Evolutionary conservation across 1,140 invertebrate species (phyloP), one percentile per base, ranked within the genome.

Genomic region (Drosophila fuyamai): DNA sequence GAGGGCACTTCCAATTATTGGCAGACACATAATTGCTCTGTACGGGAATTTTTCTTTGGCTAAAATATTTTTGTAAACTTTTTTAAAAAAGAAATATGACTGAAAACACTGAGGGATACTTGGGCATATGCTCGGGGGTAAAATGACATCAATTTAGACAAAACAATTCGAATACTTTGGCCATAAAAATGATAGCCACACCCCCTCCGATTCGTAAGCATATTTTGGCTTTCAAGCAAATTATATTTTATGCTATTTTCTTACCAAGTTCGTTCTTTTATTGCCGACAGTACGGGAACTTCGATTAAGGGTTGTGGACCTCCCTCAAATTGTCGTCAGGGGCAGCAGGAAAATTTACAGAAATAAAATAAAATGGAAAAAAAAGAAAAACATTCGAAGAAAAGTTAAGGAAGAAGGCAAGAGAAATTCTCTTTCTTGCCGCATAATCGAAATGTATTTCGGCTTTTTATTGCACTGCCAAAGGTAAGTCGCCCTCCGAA

Each of bases 391-490:
- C 5, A 41, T 48, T 57, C 38, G 51, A 36, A 58, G 13, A 46
- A 50, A 61, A 13, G 38, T 44, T 14, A 32, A 32, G 6, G 12
- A 35, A 56, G 14, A 36, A 41, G 36, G 46, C 61, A 47, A 40
- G 55, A 76, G 56, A 65, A 66, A 65, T 65, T 53, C 75, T 67
- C 68, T 60, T 68, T 67, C 54, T 53, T 27, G 66, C 77, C 70
- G 80, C 84, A 89, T 89, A 88, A 88, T 88, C 84, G 84, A 88
- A 88, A 88, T 75, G 80, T 88, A 84, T 80, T 81, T 81, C 35
- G 70, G 70, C 70, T 50, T 85, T 86, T 85, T 85, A 85, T 85
- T 85, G 81, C 81, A 18, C 32, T 48, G 44, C 76, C 58, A 56
- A 74, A 72, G 72, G 76, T 73, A 61, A 78, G 46, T 54, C 43